These are phyloP conservation scores for Parnassius glacialis DNA, from an alignment of 2,888 invertebrate species.

Conservation along the genomic window DNA sequence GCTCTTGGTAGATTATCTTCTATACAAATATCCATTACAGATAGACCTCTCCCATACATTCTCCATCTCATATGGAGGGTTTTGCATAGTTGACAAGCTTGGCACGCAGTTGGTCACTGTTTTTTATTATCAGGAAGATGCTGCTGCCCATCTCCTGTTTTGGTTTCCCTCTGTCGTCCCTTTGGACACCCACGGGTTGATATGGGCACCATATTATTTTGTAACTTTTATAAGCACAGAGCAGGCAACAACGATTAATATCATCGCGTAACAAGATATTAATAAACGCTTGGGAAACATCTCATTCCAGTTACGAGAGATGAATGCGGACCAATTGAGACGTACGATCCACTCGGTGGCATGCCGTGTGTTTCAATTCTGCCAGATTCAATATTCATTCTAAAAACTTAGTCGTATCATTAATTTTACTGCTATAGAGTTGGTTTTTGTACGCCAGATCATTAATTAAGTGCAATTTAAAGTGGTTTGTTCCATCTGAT, in stretches of 20 bases:
- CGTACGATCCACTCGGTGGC: conserved; percentile 56
- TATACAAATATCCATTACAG: no score
- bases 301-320: conserved; percentile 47
- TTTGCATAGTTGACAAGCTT: no score
- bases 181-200: no score
- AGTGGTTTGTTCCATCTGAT: conserved; percentile 38
- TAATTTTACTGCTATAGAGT: neutral
- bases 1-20: no score
- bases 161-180: no score
- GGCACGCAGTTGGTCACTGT: no score
- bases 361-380: conserved; percentile 48
- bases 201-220: no score
- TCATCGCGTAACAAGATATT: conserved; percentile 2
- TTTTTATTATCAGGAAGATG: no score
- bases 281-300: conserved; percentile 32
- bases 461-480: conserved; percentile 1
- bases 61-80: no score
- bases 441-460: neutral
- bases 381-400: neutral
- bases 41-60: no score
- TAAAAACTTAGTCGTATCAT: neutral
- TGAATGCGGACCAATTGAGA: conserved; percentile 66
- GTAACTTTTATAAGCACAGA: no score
- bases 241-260: conserved; percentile 5
- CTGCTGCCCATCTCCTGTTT: no score